Conservation (phyloP, 2,797 vertebrate genomes). For the Trematomus bernacchii region DNA sequence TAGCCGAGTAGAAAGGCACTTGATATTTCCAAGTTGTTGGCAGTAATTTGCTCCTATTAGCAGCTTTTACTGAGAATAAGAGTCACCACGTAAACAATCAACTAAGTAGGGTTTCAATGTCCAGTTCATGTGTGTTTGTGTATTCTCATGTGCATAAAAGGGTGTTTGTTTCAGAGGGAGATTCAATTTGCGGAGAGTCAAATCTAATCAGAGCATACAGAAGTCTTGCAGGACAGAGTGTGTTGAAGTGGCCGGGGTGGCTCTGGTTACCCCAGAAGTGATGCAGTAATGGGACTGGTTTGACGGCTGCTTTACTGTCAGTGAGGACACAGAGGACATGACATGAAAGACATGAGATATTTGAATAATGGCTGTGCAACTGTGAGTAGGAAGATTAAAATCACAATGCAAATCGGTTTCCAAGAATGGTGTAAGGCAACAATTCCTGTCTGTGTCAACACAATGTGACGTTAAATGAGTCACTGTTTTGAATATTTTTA, state of each 20-base stretch:
- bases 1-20: constrained; percentile 88
- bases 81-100: constrained; percentile 84
- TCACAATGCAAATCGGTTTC: constrained; percentile 48
- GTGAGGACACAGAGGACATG: constrained; percentile 24
- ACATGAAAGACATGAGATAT: constrained; percentile 18
- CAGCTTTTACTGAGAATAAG: constrained; percentile 89
- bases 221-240: constrained; percentile 66
- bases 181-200: constrained; percentile 78
- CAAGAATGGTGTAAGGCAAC: background rate
- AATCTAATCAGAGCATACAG: constrained; percentile 79
- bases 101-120: constrained; percentile 64
- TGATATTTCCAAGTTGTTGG: constrained; percentile 91
- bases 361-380: constrained; percentile 38
- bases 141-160: constrained; percentile 57
- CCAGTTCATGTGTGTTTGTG: constrained; percentile 53
- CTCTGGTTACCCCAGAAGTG: constrained; percentile 66
- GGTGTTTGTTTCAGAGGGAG: constrained; percentile 79
- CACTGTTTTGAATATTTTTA: background rate
- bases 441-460: background rate
- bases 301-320: background rate
- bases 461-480: background rate
- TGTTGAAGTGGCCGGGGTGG: constrained; percentile 59
- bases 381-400: constrained; percentile 41
- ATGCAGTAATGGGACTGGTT: constrained; percentile 51
- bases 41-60: constrained; percentile 92